phyloP scores from a whole-genome alignment of 2,797 vertebrate genomes.

The Poecilia picta region DNA sequence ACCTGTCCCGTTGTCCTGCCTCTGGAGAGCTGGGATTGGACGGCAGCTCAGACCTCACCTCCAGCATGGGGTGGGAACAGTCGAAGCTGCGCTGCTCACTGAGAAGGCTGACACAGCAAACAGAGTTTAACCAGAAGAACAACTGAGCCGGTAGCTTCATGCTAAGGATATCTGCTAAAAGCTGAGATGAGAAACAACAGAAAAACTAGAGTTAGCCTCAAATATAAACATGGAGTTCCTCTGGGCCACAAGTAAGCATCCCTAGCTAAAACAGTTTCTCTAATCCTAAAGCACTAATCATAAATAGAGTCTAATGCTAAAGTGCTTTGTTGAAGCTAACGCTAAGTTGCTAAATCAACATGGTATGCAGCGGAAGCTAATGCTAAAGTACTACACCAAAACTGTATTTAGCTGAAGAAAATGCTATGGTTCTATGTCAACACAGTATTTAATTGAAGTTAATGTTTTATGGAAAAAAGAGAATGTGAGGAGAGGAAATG shows the following conservation, averaged over 20 bases:
- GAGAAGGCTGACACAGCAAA: slow-evolving; percentile 72
- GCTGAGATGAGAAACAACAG: neutral
- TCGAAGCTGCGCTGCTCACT: slow-evolving; percentile 87
- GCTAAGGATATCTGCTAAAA: neutral
- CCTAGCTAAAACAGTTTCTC: neutral
- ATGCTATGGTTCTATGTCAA: no score
- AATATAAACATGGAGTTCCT: neutral
- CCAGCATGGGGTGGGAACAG: slow-evolving; percentile 84
- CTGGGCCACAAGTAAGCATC: neutral
- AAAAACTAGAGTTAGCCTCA: neutral
- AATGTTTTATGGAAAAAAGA: no score
- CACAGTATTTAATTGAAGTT: no score
- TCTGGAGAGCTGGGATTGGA: slow-evolving; percentile 95
- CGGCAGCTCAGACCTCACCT: slow-evolving; percentile 87
- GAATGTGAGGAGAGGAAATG: no score
- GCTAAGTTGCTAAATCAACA: neutral
- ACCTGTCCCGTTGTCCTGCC: slow-evolving; percentile 90
- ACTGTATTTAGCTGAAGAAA: no score
- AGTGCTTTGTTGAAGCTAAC: neutral
- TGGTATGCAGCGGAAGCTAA: neutral
- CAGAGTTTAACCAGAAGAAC: neutral
- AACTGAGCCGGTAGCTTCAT: neutral
- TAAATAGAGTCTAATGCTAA: neutral
- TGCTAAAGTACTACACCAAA: no score
- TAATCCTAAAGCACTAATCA: neutral